A percentile compares a stretch with the other conserved stretches of the same genome.
These are phyloP conservation scores for Chaetodon trifascialis DNA, from an alignment of 2,113 vertebrate genomes.

Conservation along the genomic window DNA sequence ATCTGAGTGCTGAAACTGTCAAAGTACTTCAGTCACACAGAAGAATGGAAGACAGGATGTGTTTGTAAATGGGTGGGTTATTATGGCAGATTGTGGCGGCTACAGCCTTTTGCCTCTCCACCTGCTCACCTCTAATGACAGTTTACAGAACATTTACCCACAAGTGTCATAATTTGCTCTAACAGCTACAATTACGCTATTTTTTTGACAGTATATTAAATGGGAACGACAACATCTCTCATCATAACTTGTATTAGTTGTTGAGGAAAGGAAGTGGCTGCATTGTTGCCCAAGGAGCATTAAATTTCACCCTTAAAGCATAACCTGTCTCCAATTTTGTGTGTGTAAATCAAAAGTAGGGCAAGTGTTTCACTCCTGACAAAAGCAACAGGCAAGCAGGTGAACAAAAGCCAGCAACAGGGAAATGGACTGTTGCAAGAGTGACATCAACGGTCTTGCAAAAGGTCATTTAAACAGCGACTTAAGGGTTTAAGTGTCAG, in stretches of 20 bases:
- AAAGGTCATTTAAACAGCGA: slow-evolving; percentile 60
- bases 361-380: slow-evolving; percentile 56
- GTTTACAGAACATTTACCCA: slow-evolving; percentile 80
- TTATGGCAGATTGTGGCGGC: slow-evolving; percentile 78
- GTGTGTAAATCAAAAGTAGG: slow-evolving; percentile 62
- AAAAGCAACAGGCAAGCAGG: slow-evolving; percentile 61
- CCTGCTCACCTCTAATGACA: slow-evolving; percentile 78
- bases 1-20: slow-evolving; percentile 67
- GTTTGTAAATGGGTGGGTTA: slow-evolving; percentile 75
- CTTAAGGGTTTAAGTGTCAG: slow-evolving; percentile 17
- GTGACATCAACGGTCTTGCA: slow-evolving; percentile 22
- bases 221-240: slow-evolving; percentile 59
- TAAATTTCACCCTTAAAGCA: slow-evolving; percentile 55
- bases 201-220: slow-evolving; percentile 77
- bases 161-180: slow-evolving; percentile 82
- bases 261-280: slow-evolving; percentile 61
- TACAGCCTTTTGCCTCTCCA: slow-evolving; percentile 67
- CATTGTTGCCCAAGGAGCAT: slow-evolving; percentile 65
- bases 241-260: slow-evolving; percentile 70
- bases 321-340: slow-evolving; percentile 64
- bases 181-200: slow-evolving; percentile 82
- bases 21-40: slow-evolving; percentile 62
- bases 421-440: slow-evolving; percentile 38
- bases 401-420: slow-evolving; percentile 66
- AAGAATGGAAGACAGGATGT: slow-evolving; percentile 69